Base-by-base conservation (phyloP, 2,888 invertebrate genomes). In the Rhamphomyia laevipes region DNA sequence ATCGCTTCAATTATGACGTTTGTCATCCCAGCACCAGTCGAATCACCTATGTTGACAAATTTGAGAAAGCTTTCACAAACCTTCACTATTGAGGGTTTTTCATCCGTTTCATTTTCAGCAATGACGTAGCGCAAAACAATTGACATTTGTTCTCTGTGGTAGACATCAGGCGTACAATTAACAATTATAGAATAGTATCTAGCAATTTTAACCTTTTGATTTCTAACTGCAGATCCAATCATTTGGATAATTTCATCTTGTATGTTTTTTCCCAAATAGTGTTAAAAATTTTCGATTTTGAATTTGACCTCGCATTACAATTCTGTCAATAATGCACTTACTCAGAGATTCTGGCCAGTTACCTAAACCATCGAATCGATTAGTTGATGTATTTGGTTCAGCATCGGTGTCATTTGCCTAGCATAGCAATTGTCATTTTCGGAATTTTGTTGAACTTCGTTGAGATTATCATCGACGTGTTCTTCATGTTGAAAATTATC, bases 231-330 rank as follows among this genome's bases (percentile, higher is more conserved):
- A 44, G 33, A 31, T 44, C 16, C 30, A 44, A 44, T 31, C 31
- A 44, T 17, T 44, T 18, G 30, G 31, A 44, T n/a, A 35, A 45
- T 35, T 35, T 45, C 35, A 35, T 45, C 33, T 45, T 45, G 35
- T 18, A 45, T 45, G 45, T 35, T 37, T 45, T 45, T 35, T 35
- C 45, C 35, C 35, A 33, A 45, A 17, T 35, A 35, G 18, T 35
- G 45, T 33, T n/a, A n/a, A n/a, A n/a, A n/a, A n/a, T n/a, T 23
- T 42, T 5, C 13, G 42, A 18, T 21, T 42, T 21, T 42, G 42
- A 21, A 42, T 27, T 42, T 9, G 21, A 27, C 9, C 42, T 23
- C 18, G 6, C 21, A n/a, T 42, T 21, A 42, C 1, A 11, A 42
- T 21, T 9, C n/a, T 9, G 18, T 40, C 40, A 40, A 40, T 40